Base-by-base conservation (phyloP, 1,140 invertebrate species). In the Drosophila busckii region DNA sequence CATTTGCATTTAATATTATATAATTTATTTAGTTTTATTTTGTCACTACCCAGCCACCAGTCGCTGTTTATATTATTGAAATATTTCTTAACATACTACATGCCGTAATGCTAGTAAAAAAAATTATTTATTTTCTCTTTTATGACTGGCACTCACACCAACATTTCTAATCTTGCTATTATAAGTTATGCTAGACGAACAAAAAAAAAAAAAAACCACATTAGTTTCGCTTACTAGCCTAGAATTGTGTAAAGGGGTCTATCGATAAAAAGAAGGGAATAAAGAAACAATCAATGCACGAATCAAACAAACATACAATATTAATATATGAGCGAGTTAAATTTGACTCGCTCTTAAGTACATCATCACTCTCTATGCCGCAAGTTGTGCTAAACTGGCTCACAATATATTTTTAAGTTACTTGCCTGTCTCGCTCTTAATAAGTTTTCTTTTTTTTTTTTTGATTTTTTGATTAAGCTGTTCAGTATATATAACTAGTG, bases 161-260 rank as follows among this genome's bases (percentile, higher is more conserved):
- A 61, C 58, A 40, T 35, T 20, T 28, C 52, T 54, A 53, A 60
- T 45, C 40, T 50, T 60, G 54, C 40, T 45, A 38, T 54, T 19
- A 45, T 54, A 34, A 42, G 55, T 59, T 54, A 45, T 54, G 35
- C 56, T 60, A 60, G 49, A 45, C 49, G 54, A 54, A 53, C 52
- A 56, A 54, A 56, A 49, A 41, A 28, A 42, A 9, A 29, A 13
- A 52, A 29, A 42, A 20, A 25, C n/a, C 32, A 44, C 26, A 31
- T 48, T 48, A 58, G 53, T 58, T 32, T 28, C 49, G 48, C 68
- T 67, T 80, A 78, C 67, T 80, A 67, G 68, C 56, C 73, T 80
- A 78, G 31, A 67, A 65, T 78, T 78, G 49, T 73, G 73, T 64
- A 78, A n/a, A n/a, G n/a, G n/a, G 61, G 49, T 73, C 75, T 78